These are phyloP conservation scores for Myopa tessellatipennis DNA, from an alignment of 2,888 invertebrate genomes.

Conservation along the genomic window DNA sequence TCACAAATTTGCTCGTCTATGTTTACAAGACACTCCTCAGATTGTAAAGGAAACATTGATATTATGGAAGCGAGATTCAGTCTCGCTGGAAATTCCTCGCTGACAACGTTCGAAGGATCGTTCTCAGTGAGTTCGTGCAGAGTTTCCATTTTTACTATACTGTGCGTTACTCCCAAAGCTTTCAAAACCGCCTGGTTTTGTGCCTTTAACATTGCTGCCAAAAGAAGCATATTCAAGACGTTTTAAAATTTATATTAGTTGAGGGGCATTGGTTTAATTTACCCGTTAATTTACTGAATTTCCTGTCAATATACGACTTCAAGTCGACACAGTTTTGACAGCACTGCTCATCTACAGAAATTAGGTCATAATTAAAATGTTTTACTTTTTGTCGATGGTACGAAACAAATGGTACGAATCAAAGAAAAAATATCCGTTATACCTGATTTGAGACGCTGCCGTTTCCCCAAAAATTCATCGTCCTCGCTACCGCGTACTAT, in stretches of 20 bases:
- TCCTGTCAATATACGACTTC: slow-evolving; percentile 7
- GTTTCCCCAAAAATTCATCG: background rate
- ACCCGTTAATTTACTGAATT: slow-evolving; percentile 11
- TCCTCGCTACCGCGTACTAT: background rate
- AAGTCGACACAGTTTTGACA: slow-evolving; percentile 11
- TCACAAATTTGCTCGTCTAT: slow-evolving; percentile 4
- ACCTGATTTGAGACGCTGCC: background rate
- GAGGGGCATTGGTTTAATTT: background rate
- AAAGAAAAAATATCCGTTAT: too few relatives aligned
- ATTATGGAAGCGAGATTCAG: background rate
- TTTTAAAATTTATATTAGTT: background rate
- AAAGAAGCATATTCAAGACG: background rate
- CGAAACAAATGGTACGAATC: too few relatives aligned
- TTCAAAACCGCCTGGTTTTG: slow-evolving; percentile 1
- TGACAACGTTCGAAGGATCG: background rate
- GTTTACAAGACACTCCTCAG: background rate
- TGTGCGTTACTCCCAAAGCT: background rate
- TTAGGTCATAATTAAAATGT: too few relatives aligned
- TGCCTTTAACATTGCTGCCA: slow-evolving; percentile 5
- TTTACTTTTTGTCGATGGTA: too few relatives aligned
- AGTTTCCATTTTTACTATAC: background rate
- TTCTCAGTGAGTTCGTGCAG: background rate
- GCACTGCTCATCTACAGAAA: background rate
- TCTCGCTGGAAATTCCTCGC: background rate
- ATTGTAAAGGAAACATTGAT: slow-evolving; percentile 5